Percentiles rank a stretch among this genome's conserved stretches.
Evolutionary conservation across 2,113 vertebrate species (phyloP).

Genomic region (crab-eating macaque (Macaca fascicularis)): T2T-MFA8v1.1 NC_088376.1:168521001-168521500

Average conservation of each 20-base stretch:
- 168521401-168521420: neutral
- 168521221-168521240: neutral
- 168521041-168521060: conserved; percentile 12
- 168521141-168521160: neutral
- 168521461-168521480: neutral
- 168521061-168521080: conserved; percentile 33
- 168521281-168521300: neutral
- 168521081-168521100: neutral
- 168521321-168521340: neutral
- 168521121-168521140: conserved; percentile 35
- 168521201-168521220: neutral
- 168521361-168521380: neutral
- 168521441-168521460: neutral
- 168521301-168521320: conserved; percentile 16
- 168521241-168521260: conserved; percentile 21
- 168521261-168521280: neutral
- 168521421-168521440: neutral
- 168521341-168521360: neutral
- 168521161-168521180: conserved; percentile 34
- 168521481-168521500: neutral
- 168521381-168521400: conserved; percentile 40
- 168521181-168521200: conserved; percentile 22
- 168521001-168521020: conserved; percentile 36
- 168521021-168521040: conserved; percentile 22
- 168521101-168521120: conserved; percentile 26